These are phyloP conservation scores for Spea bombifrons DNA, from an alignment of 2,113 vertebrate genomes.

Conservation along the genomic window DNA sequence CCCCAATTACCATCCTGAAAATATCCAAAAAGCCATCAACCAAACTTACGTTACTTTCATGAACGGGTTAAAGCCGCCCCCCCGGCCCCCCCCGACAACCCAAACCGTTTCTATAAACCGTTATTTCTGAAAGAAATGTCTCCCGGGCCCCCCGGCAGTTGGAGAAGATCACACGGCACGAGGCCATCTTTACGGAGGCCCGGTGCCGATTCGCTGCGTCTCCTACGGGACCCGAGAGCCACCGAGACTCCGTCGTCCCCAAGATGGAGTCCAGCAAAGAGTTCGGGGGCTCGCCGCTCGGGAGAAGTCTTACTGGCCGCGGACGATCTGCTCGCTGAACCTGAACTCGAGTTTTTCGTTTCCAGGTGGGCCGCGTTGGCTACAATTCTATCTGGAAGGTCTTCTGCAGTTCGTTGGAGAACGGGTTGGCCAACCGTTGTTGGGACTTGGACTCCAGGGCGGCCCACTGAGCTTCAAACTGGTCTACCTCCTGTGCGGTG, in stretches of 20 bases:
- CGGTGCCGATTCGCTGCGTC: not conserved
- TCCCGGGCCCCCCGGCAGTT: not conserved
- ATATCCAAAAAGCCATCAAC: too few relatives aligned
- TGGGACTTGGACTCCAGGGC: constrained; percentile 77
- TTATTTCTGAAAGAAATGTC: not conserved
- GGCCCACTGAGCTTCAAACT: constrained; percentile 88
- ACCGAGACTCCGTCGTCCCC: not conserved
- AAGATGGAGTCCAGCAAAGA: not conserved
- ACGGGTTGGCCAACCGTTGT: constrained; percentile 75
- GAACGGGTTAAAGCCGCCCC: too few relatives aligned
- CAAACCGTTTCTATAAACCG: too few relatives aligned
- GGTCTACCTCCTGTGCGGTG: constrained; percentile 72
- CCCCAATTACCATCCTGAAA: too few relatives aligned
- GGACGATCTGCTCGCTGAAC: constrained; percentile 9
- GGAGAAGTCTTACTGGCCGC: constrained; percentile 16
- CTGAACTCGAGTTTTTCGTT: not conserved
- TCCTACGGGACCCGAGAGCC: constrained; percentile 4
- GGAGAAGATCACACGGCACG: not conserved
- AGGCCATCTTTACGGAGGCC: constrained; percentile 1
- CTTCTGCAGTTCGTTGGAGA: constrained; percentile 84
- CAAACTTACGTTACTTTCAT: too few relatives aligned
- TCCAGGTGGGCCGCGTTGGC: constrained; percentile 34
- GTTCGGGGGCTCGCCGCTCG: not conserved
- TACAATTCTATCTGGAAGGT: constrained; percentile 90
- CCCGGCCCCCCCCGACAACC: too few relatives aligned